phyloP scores from a whole-genome alignment of 2,888 invertebrate genomes.

The Philereme vetulata region DNA sequence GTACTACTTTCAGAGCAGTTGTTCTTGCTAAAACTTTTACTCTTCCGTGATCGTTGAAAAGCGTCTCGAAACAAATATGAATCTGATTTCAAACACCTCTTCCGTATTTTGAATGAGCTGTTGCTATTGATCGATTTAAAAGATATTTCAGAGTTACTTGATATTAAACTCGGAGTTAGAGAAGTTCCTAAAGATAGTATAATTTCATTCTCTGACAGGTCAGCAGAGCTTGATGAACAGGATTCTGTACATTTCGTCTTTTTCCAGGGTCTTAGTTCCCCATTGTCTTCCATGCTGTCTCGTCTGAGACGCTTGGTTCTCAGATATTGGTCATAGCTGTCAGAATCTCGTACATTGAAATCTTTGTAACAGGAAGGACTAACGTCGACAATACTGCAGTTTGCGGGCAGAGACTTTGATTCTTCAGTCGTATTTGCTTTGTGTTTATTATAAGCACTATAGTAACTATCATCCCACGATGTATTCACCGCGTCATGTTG shows the following conservation, averaged over 20 bases:
- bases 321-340: conserved; percentile 49
- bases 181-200: conserved; percentile 43
- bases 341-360: conserved; percentile 52
- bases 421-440: conserved; percentile 57
- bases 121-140: conserved; percentile 74
- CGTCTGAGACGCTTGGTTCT: conserved; percentile 62
- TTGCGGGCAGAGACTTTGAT: conserved; percentile 45
- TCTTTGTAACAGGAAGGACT: conserved; percentile 65
- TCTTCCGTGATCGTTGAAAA: conserved; percentile 62
- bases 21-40: conserved; percentile 47
- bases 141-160: conserved; percentile 55
- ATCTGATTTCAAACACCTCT: conserved; percentile 68
- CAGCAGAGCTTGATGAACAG: conserved; percentile 58
- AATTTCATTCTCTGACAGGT: conserved; percentile 54
- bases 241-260: conserved; percentile 64
- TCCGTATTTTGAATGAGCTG: conserved; percentile 66
- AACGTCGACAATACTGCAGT: conserved; percentile 55
- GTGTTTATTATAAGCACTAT: conserved; percentile 46
- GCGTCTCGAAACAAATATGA: conserved; percentile 66
- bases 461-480: conserved; percentile 64
- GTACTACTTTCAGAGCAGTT: conserved; percentile 52
- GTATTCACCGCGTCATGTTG: conserved; percentile 53
- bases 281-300: conserved; percentile 55
- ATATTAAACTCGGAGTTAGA: conserved; percentile 51
- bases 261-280: conserved; percentile 58